Conservation (phyloP, 2,113 vertebrate species). For the Mungos mungo region DNA sequence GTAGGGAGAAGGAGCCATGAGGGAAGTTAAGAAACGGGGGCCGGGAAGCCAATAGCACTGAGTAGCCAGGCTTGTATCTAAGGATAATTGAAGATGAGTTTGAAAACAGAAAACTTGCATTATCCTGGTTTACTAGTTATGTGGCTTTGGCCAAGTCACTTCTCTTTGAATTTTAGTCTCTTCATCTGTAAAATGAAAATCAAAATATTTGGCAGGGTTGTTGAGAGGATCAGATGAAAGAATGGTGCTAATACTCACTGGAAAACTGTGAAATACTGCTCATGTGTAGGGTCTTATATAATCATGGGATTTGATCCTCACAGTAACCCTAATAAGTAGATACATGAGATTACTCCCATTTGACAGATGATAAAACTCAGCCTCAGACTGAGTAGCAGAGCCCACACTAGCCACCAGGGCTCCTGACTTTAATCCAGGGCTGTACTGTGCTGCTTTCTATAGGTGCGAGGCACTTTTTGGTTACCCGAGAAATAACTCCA, state of each 20-base stretch:
- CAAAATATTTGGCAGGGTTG: constrained; percentile 15
- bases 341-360: background rate
- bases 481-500: constrained; percentile 60
- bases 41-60: constrained; percentile 14
- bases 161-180: background rate
- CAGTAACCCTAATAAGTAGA: background rate
- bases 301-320: background rate
- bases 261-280: background rate
- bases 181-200: constrained; percentile 59
- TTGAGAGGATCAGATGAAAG: constrained; percentile 20
- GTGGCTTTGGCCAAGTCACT: constrained; percentile 25
- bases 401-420: background rate
- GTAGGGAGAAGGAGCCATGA: background rate
- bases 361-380: constrained; percentile 50
- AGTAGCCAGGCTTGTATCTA: constrained; percentile 19
- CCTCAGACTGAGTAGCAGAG: constrained; percentile 20
- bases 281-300: background rate
- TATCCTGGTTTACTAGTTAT: constrained; percentile 2
- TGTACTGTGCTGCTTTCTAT: constrained; percentile 27
- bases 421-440: constrained; percentile 40
- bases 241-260: background rate
- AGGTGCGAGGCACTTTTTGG: constrained; percentile 34
- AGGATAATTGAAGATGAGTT: background rate
- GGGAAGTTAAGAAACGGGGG: constrained; percentile 7
- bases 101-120: background rate